These are phyloP conservation scores for Scaptomyza hsui DNA, from an alignment of 1,140 invertebrate genomes.

Conservation along the genomic window DNA sequence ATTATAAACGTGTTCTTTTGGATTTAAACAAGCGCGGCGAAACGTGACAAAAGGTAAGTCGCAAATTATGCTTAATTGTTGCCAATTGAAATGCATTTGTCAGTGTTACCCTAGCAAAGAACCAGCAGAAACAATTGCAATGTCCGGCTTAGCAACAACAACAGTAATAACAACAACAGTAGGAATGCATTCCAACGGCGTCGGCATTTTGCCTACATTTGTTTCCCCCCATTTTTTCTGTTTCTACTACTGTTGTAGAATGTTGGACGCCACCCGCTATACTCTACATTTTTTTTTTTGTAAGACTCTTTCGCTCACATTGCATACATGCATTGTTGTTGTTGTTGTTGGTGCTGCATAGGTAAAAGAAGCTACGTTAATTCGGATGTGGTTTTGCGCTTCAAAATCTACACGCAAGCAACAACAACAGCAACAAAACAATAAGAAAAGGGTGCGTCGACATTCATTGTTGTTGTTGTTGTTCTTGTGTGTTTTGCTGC, in stretches of 20 bases:
- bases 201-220: constrained; percentile 44
- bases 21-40: constrained; percentile 45
- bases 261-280: constrained; percentile 66
- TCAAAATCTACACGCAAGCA: constrained; percentile 48
- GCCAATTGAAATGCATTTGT: constrained; percentile 38
- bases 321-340: constrained; percentile 1
- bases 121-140: constrained; percentile 57
- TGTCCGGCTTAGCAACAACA: constrained; percentile 66
- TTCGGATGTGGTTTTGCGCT: constrained; percentile 78
- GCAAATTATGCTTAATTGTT: constrained; percentile 44
- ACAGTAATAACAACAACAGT: constrained; percentile 8
- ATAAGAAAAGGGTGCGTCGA: constrained; percentile 78
- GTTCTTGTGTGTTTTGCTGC: constrained; percentile 55
- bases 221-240: constrained; percentile 25
- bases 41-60: constrained; percentile 56
- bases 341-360: constrained; percentile 36
- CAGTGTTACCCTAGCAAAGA: constrained; percentile 19
- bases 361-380: constrained; percentile 47
- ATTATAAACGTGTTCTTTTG: constrained; percentile 36
- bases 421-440: constrained; percentile 37
- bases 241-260: constrained; percentile 38
- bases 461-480: constrained; percentile 62
- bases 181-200: constrained; percentile 57
- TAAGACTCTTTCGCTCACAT: constrained; percentile 23
- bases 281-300: constrained; percentile 25